Percentiles rank a stretch among this genome's conserved stretches.
Evolutionary conservation across 2,797 vertebrate species (phyloP).

Genomic region (Orientallactaga sibirica): DNA sequence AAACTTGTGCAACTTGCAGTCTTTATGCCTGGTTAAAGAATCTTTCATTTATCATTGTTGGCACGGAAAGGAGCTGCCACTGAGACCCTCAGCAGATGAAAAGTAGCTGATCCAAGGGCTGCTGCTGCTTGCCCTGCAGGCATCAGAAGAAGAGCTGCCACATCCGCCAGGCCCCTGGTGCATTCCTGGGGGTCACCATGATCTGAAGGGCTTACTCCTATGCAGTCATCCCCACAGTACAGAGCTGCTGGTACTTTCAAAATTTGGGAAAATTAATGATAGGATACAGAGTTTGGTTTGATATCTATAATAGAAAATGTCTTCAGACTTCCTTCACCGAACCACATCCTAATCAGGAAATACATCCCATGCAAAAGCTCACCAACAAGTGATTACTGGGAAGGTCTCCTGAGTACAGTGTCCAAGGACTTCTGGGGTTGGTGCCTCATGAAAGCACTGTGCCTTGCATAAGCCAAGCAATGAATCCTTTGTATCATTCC

Average conservation of each 20-base stretch:
- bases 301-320: background rate
- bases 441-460: background rate
- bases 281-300: slow-evolving; percentile 9
- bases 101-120: slow-evolving; percentile 59
- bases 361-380: background rate
- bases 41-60: slow-evolving; percentile 64
- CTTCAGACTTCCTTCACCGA: slow-evolving; percentile 10
- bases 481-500: background rate
- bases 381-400: background rate
- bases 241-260: background rate
- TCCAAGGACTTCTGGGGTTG: background rate
- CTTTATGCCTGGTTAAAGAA: slow-evolving; percentile 54
- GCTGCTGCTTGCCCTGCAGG: slow-evolving; percentile 72
- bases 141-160: slow-evolving; percentile 61
- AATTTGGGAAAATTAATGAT: slow-evolving; percentile 38
- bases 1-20: background rate
- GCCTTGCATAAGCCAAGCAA: background rate
- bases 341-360: slow-evolving; percentile 50
- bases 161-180: background rate
- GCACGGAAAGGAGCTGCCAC: slow-evolving; percentile 69
- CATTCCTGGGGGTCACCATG: slow-evolving; percentile 40
- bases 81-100: slow-evolving; percentile 66
- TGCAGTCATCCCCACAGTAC: slow-evolving; percentile 7
- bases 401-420: background rate
- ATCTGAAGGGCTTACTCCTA: slow-evolving; percentile 11